Base-by-base conservation (phyloP, 2,797 vertebrate genomes). In the Allobates femoralis region DNA sequence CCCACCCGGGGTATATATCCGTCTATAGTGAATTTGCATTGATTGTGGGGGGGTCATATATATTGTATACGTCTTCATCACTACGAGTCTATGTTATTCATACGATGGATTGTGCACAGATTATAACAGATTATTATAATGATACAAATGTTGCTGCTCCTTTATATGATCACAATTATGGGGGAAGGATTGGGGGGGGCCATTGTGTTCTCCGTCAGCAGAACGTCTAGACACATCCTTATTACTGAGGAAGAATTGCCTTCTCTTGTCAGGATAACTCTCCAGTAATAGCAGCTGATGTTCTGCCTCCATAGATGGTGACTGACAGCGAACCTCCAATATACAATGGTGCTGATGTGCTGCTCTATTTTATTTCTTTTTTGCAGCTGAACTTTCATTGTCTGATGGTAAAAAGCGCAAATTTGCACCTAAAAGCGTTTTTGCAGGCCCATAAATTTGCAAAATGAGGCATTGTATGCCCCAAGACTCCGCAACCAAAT, bases 251-350 rank as follows among this genome's bases (percentile, higher is more conserved):
- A 74, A 74, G 71, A 50, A 46, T 23, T 26, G 71, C 71, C 26
- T 74, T 50, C 71, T 46, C 71, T 50, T 74, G 71, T 74, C 71
- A 74, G 41, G 26, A n/a, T 74, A 74, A 5, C 46, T 74, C 41
- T 15, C 46, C 37, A 50, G 37, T 74, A 74, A 74, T 74, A 26
- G 41, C 71, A 3, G 23, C 18, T 74, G 71, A 74, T 46, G 21
- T 50, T 74, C 71, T 74, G 37, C 26, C 71, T 74, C 37, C 21
- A 41, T 41, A 71, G 71, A 74, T 74, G 50, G 26, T 37, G 71
- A 74, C 71, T 46, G 69, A 73, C 69, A 73, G 69, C 10, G n/a
- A 14, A 41, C 19, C 37, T 69, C 67, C 14, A 71, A 71, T 71
- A 71, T 26, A 74, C 26, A 50, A 46, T n/a, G n/a, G n/a, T n/a